Evolutionary conservation across 2,888 invertebrate genomes (phyloP), one percentile per base, ranked within the genome.

Genomic region (Ormyrus labotus): DNA sequence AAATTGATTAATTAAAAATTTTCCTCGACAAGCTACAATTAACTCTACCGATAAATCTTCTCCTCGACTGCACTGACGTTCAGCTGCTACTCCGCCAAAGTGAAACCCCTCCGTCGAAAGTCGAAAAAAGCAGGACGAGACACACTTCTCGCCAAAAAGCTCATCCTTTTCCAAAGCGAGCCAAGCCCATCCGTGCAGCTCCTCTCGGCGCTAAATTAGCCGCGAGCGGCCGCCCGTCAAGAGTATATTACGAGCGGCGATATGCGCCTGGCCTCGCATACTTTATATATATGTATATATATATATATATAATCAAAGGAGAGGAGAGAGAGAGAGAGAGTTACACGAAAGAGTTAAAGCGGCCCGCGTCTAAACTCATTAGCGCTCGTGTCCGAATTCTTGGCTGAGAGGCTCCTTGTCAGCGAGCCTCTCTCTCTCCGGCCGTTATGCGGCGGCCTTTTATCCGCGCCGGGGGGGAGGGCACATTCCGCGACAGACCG

Each of bases 341-440:
- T 34, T 69, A 64, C 45, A 45, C 68, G 71, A 45, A 61, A 53
- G 19, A 57, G 48, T 70, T 53, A 48, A 50, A 67, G 60, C 51
- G 67, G 51, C 53, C 68, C 13, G 61, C 65, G 77, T 71, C 76
- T 65, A 83, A 83, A 81, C 84, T 85, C 84, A 84, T 85, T 85
- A 83, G 82, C 81, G 78, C 83, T 81, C 80, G 83, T 81, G 80
- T 81, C 81, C 80, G 81, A 82, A 84, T 85, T 85, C 84, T 84
- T 81, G 83, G 74, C 83, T 75, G 76, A 81, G 57, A 19, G 80
- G 78, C 57, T 68, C 81, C 84, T 83, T 84, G 84, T 84, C 84
- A 84, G 76, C 84, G 80, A 78, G 73, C 82, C 82, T 78, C 61
- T 10, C 60, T 34, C 58, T 55, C 55, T 55, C 34, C 65, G 78